Conservation (phyloP, 2,113 vertebrate genomes). For the Burhinus oedicnemus region DNA sequence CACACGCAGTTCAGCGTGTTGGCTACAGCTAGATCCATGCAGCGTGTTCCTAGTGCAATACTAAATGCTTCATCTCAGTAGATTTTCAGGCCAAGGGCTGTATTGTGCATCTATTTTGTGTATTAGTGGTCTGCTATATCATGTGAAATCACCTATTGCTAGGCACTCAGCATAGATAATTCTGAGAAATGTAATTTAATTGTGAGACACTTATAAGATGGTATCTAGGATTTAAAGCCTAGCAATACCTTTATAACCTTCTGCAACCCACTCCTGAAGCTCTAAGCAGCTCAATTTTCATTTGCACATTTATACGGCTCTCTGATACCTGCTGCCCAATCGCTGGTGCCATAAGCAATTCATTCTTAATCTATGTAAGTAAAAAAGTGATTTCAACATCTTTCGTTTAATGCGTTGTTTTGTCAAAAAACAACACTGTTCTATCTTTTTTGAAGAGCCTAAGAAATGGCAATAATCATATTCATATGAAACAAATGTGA, state of each 20-base stretch:
- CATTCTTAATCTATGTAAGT: neutral
- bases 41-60: neutral
- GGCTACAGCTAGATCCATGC: neutral
- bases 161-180: conserved; percentile 7
- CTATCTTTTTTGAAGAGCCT: neutral
- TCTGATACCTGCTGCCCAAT: conserved; percentile 16
- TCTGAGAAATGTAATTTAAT: conserved; percentile 60
- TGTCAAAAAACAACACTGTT: neutral
- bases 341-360: neutral
- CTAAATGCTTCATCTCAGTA: conserved; percentile 9
- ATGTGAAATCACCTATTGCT: conserved; percentile 30
- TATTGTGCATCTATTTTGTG: conserved; percentile 36
- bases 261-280: conserved; percentile 36
- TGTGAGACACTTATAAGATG: conserved; percentile 32
- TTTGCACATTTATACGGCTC: conserved; percentile 29
- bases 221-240: conserved; percentile 47
- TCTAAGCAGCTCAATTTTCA: conserved; percentile 1
- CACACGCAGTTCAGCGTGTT: neutral
- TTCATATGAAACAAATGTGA: neutral
- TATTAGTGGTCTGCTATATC: conserved; percentile 18
- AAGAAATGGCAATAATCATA: neutral
- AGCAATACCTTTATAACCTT: conserved; percentile 11
- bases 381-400: neutral
- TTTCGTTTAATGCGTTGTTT: neutral
- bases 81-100: conserved; percentile 42